Base-by-base conservation (phyloP, 2,113 vertebrate species). In the Miniopterus natalensis region DNA sequence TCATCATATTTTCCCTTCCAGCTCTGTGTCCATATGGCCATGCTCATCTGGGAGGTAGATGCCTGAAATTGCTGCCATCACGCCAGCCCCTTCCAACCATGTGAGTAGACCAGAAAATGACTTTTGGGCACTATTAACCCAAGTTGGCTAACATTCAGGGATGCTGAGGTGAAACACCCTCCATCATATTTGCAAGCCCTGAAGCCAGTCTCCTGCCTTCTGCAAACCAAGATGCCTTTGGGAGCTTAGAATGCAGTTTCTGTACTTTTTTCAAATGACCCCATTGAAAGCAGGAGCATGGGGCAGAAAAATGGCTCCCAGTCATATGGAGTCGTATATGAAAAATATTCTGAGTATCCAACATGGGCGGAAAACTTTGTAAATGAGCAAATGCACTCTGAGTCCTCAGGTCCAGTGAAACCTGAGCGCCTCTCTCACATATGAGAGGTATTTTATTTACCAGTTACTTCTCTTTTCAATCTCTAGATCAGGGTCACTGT, bases 1-100 rank as follows among this genome's bases (percentile, higher is more conserved):
- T 80, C 84, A 96, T 96, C 96, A 95, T 6, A n/a, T n/a, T 74
- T 85, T 93, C 84, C 70, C 87, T 95, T 96, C 84, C 65, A 97
- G 95, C 71, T 77, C 92, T 81, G 65, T 13, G 47, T 95, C 90
- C 92, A 96, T 96, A 95, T 96, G 95, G 89, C 94, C 80, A 71
- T 15, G 65, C 36, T 97, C 94, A 87, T 96, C 65, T 95, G 90
- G 89, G 94, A 96, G 90, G 92, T 92, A 51, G 13, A 70, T 95
- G 73, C 84, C 90, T 90, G 96, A 92, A 96, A 93, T 25, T 61
- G 87, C 57, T 20, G 1, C 95, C 78, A 93, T 94, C 80, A 81
- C 2, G 0, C 65, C 15, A 57, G 59, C 57, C 75, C 79, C 86
- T 96, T 95, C 63, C 92, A 94, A 75, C 53, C 61, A 93, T 61